phyloP scores from a whole-genome alignment of 2,113 vertebrate species.

The Dicaeum eximium region DNA sequence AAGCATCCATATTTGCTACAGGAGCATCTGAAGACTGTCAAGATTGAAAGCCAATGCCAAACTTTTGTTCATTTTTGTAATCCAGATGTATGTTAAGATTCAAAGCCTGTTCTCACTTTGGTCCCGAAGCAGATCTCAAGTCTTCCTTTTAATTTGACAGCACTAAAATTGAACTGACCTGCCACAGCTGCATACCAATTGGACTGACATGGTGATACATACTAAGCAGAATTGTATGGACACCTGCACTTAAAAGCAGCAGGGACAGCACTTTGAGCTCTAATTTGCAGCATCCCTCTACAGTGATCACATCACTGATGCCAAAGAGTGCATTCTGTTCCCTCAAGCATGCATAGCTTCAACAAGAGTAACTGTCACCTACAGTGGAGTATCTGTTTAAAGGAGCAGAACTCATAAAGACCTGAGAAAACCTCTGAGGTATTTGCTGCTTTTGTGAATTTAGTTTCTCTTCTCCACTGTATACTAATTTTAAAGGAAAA shows the following conservation, averaged over 20 bases:
- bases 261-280: neutral
- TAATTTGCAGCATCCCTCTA: neutral
- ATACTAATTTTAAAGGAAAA: neutral
- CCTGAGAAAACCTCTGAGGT: neutral
- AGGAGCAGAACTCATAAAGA: neutral
- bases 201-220: neutral
- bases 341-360: neutral
- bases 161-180: neutral
- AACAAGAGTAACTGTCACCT: accelerated
- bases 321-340: neutral
- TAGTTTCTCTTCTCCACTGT: neutral
- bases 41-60: neutral
- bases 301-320: neutral
- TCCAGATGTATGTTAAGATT: neutral
- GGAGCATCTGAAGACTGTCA: neutral
- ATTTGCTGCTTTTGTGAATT: neutral
- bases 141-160: neutral
- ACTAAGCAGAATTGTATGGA: neutral
- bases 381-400: neutral
- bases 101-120: neutral
- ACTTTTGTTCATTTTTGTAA: neutral
- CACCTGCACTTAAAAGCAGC: neutral
- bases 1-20: neutral
- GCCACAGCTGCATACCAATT: neutral
- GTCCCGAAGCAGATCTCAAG: neutral